These are phyloP conservation scores for Thunnus maccoyii DNA, from an alignment of 2,113 vertebrate species.

Conservation along the genomic window DNA sequence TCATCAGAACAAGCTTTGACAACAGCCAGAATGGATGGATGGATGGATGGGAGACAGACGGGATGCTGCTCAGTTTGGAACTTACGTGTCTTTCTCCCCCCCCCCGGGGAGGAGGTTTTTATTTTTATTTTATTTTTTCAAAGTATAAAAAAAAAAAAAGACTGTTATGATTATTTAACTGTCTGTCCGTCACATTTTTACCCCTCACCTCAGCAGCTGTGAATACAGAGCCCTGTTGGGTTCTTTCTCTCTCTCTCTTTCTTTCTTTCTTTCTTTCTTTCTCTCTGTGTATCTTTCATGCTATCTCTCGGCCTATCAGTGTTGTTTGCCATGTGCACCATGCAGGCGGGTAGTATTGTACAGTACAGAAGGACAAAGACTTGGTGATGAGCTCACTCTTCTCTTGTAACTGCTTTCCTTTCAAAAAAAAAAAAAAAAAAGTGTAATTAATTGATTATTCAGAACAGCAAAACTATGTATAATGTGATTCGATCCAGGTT, in stretches of 20 bases:
- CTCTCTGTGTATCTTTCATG: conserved; percentile 55
- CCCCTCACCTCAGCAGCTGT: conserved; percentile 85
- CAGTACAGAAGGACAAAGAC: conserved; percentile 84
- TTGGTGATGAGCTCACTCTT: conserved; percentile 68
- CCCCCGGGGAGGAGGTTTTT: conserved; percentile 70
- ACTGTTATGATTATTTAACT: conserved; percentile 81
- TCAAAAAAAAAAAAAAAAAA: conserved; percentile 27
- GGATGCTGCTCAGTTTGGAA: conserved; percentile 81
- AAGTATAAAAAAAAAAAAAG: conserved; percentile 72
- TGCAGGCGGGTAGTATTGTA: conserved; percentile 85
- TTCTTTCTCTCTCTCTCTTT: conserved; percentile 30
- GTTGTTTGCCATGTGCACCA: conserved; percentile 82
- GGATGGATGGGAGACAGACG: conserved; percentile 78
- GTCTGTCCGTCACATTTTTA: conserved; percentile 79
- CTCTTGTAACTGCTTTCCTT: conserved; percentile 73
- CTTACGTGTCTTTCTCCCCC: conserved; percentile 71
- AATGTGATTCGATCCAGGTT: conserved; percentile 77
- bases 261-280: conserved; percentile 29
- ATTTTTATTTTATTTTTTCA: conserved; percentile 72
- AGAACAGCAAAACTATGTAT: conserved; percentile 71
- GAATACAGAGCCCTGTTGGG: conserved; percentile 82
- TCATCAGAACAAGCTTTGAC: conserved; percentile 78
- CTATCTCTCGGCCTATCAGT: conserved; percentile 84
- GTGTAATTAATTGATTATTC: conserved; percentile 68
- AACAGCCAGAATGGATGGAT: conserved; percentile 64